Percentiles rank a stretch among this genome's conserved stretches.
These are phyloP conservation scores for Drosophila parthenogenetica DNA, from an alignment of 2,888 invertebrate genomes.

Conservation along the genomic window DNA sequence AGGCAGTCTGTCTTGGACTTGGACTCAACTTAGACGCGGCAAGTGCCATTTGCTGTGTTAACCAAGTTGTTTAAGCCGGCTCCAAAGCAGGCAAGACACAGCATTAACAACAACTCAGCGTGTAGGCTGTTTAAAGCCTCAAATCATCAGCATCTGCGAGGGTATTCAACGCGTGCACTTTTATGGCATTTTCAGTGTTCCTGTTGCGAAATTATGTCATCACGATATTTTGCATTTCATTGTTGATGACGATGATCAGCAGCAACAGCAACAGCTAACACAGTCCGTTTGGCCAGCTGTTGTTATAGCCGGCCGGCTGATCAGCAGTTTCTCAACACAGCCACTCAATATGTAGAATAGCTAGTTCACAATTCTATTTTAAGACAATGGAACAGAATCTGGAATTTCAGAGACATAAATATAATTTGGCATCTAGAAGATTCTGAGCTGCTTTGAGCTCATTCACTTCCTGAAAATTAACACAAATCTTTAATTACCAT, in stretches of 20 bases:
- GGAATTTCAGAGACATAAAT: constrained; percentile 15
- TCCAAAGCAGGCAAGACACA: constrained; percentile 55
- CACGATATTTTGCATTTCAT: constrained; percentile 64
- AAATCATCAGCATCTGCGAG: constrained; percentile 8
- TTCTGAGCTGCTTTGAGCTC: neutral
- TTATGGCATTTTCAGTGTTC: constrained; percentile 63
- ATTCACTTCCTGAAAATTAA: constrained; percentile 1
- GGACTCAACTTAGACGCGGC: constrained; percentile 36
- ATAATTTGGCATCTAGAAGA: constrained; percentile 5
- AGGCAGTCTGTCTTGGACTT: constrained; percentile 13
- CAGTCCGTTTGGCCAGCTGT: constrained; percentile 15
- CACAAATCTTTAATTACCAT: neutral
- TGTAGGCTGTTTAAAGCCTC: constrained; percentile 46
- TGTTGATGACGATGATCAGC: constrained; percentile 23
- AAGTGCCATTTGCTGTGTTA: constrained; percentile 70
- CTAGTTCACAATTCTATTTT: constrained; percentile 21
- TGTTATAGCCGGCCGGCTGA: constrained; percentile 39
- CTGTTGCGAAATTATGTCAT: constrained; percentile 62
- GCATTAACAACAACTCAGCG: constrained; percentile 28
- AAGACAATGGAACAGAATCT: neutral
- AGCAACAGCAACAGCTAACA: neutral
- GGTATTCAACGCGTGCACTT: constrained; percentile 59
- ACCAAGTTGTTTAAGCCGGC: constrained; percentile 49
- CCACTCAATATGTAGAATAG: constrained; percentile 10
- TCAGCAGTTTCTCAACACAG: constrained; percentile 30